Evolutionary conservation across 2,797 vertebrate genomes (phyloP).

Genomic region (Tragelaphus oryx): DNA sequence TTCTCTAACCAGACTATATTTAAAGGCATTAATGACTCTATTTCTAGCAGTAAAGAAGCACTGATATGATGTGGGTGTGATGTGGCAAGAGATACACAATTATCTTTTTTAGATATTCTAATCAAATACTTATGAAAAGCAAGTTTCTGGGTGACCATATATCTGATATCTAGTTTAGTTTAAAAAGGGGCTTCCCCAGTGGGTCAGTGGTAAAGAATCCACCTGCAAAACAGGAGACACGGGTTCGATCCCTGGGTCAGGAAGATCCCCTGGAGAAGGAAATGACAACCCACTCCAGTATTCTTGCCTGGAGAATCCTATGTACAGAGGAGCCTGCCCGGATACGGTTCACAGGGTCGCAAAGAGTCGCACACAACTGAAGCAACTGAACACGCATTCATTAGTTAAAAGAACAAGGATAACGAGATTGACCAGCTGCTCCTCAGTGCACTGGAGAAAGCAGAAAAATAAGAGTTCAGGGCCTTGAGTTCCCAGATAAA

Average conservation of each 20-base stretch:
- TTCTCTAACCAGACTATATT: too few relatives aligned
- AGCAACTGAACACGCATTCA: background rate
- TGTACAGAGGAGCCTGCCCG: rapidly evolving
- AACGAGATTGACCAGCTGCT: background rate
- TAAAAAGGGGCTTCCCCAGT: background rate
- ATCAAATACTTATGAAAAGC: background rate
- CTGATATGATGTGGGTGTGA: background rate
- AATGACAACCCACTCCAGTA: background rate
- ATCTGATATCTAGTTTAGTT: background rate
- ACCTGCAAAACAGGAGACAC: background rate
- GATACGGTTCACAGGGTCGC: background rate
- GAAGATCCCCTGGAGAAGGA: background rate
- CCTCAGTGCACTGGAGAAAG: background rate
- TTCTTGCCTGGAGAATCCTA: background rate
- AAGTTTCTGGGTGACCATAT: background rate
- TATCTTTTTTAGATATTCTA: background rate
- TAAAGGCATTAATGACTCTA: too few relatives aligned
- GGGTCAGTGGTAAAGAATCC: background rate
- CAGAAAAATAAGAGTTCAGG: background rate
- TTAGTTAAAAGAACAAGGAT: background rate
- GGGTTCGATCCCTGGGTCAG: background rate
- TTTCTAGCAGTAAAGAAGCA: too few relatives aligned
- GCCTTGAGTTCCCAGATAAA: background rate
- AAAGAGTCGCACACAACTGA: background rate
- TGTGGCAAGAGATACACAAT: background rate